Evolutionary conservation across 2,113 vertebrate species (phyloP), one percentile per base, ranked within the genome.

Genomic region (Raja brachyura): DNA sequence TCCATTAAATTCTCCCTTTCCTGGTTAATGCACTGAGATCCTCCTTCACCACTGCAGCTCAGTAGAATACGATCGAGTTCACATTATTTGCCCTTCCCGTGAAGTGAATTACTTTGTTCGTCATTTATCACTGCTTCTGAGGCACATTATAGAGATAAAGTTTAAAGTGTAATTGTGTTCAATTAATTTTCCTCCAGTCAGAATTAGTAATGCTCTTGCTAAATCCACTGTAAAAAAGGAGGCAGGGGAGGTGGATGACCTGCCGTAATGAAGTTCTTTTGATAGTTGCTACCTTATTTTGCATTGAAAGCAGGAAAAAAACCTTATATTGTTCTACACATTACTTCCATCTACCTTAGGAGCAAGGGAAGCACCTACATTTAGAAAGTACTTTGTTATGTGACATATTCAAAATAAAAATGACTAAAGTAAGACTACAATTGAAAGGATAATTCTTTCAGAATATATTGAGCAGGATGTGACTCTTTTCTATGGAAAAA

Each of bases 111-210:
- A 66, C 86, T 90, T 68, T 90, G 31, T 68, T 68, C 86, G n/a
- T 33, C 63, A 39, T 31, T 90, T 8, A 90, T 90, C 86, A 90
- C n/a, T 90, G 63, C 25, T 85, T 31, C 59, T 14, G 86, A 14
- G 63, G n/a, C 63, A 90, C 31, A 68, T 92, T 92, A 39, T 92
- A 73, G 33, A 92, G 66, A 73, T 73, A 48, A 92, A 73, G 33
- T 73, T 70, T 70, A 48, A 73, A 73, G 48, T 4, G 22, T 92
- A 92, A 92, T 92, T 73, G 90, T 54, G 16, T 92, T 92, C 90
- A 92, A 54, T 92, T 68, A 90, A n/a, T 25, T 92, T 90, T 90
- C 88, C 31, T 54, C 66, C 18, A 92, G 18, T 20, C 3, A 54
- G 66, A 74, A 92, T 92, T 73, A 28, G 68, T 25, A 74, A 28